Evolutionary conservation across 2,113 vertebrate species (phyloP).

Genomic region (Archilochus colubris): DNA sequence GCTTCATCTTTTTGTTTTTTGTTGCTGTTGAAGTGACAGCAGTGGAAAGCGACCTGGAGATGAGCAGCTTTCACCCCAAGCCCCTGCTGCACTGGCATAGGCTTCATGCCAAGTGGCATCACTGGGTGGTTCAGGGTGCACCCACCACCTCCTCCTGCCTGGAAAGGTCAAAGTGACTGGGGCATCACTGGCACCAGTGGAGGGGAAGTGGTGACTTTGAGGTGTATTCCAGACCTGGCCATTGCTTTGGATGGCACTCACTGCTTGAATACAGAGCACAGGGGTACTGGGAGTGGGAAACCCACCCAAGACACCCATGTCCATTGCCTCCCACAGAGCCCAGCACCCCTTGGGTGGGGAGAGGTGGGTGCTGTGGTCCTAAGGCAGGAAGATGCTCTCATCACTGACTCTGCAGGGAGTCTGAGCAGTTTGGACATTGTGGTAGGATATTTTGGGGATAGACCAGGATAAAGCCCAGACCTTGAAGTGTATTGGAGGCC

Average conservation of each 20-base stretch:
- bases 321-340: neutral
- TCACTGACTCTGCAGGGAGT: neutral
- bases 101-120: accelerated
- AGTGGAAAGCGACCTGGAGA: neutral
- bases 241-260: accelerated
- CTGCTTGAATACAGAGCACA: neutral
- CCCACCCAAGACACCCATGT: accelerated
- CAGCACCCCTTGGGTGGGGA: neutral
- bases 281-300: neutral
- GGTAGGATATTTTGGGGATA: neutral
- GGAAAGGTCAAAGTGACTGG: accelerated
- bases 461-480: neutral
- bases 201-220: neutral
- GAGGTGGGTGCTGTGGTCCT: neutral
- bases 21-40: neutral
- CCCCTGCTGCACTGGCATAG: accelerated
- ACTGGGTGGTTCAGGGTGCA: accelerated
- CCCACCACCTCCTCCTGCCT: neutral
- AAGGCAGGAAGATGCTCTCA: neutral
- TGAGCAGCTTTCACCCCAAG: neutral
- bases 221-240: neutral
- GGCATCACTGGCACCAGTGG: accelerated
- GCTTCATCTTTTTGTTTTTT: neutral
- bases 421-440: accelerated
- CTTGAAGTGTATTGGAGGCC: neutral